These are phyloP conservation scores for Limnephilus auricula DNA, from an alignment of 2,888 invertebrate genomes.

Conservation along the genomic window DNA sequence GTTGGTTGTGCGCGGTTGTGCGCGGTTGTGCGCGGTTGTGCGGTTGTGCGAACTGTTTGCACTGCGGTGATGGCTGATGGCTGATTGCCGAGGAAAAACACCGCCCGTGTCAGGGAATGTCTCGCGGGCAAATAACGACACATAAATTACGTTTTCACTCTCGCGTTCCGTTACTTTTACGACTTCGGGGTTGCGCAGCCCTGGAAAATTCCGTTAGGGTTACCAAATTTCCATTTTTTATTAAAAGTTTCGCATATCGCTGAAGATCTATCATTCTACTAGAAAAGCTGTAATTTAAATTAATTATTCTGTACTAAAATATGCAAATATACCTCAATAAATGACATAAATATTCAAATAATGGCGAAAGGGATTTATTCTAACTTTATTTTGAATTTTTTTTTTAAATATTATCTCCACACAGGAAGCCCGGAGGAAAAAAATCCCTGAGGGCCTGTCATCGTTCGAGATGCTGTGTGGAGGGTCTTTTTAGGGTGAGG, in stretches of 20 bases:
- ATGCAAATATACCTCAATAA: background rate
- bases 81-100: constrained; percentile 34
- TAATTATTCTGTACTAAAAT: background rate
- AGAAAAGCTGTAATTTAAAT: background rate
- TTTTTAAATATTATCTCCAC: no score
- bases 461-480: no score
- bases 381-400: no score
- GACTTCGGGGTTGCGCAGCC: constrained; percentile 20
- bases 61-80: constrained; percentile 6
- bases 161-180: constrained; percentile 38
- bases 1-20: background rate
- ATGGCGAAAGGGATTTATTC: no score
- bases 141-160: constrained; percentile 58
- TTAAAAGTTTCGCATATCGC: no score
- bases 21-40: background rate
- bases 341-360: no score
- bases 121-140: constrained; percentile 22
- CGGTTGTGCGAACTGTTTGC: constrained; percentile 23
- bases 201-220: constrained; percentile 35
- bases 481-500: no score
- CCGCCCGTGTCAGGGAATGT: constrained; percentile 17
- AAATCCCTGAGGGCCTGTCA: no score
- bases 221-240: background rate
- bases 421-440: no score
- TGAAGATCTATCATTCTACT: no score